Conservation (phyloP, 2,888 invertebrate species). For the Tholera decimalis region DNA sequence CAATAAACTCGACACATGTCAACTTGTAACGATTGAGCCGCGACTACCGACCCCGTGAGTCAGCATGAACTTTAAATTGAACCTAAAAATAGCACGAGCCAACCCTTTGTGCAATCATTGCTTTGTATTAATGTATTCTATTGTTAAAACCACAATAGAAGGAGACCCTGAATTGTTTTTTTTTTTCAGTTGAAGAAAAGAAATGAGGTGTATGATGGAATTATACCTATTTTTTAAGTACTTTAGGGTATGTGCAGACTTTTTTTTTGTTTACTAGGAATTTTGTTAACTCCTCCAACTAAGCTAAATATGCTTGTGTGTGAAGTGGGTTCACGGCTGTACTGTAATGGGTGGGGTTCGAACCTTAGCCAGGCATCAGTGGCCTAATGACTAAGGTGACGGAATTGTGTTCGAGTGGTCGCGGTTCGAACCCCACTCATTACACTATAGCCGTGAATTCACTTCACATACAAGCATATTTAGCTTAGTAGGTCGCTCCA, state of each 20-base stretch:
- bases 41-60: conserved; percentile 13
- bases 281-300: too few relatives aligned
- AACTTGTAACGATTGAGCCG: conserved; percentile 4
- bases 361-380: too few relatives aligned
- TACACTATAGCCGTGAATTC: too few relatives aligned
- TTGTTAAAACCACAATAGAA: conserved; percentile 47
- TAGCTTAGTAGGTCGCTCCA: too few relatives aligned
- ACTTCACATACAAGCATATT: too few relatives aligned
- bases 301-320: too few relatives aligned
- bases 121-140: conserved; percentile 44
- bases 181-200: conserved; percentile 18
- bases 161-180: conserved; percentile 34
- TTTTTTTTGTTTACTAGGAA: background rate
- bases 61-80: conserved; percentile 29
- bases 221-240: background rate
- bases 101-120: conserved; percentile 18
- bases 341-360: too few relatives aligned
- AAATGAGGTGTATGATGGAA: background rate
- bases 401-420: too few relatives aligned
- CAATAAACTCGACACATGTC: conserved; percentile 22
- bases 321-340: too few relatives aligned
- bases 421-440: too few relatives aligned
- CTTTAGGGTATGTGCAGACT: background rate
- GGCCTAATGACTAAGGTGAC: too few relatives aligned
- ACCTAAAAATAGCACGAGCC: conserved; percentile 26